phyloP scores from a whole-genome alignment of 2,113 vertebrate species.

The Monarcha castaneiventris region DNA sequence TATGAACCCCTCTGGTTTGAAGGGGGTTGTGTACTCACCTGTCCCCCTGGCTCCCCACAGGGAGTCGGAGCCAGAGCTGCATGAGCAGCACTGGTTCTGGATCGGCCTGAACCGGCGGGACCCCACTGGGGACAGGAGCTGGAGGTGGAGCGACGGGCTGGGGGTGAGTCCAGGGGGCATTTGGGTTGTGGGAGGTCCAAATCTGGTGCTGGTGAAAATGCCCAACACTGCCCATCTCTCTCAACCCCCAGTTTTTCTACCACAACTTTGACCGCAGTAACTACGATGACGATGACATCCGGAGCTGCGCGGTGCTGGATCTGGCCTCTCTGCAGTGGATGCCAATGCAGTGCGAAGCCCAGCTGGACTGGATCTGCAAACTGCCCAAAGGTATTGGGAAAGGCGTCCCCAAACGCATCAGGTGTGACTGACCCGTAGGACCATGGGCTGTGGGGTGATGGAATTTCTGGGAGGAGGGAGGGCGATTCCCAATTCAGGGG shows the following conservation, averaged over 20 bases:
- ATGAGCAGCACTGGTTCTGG: conserved; percentile 97
- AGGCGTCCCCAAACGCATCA: background rate
- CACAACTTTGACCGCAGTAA: conserved; percentile 90
- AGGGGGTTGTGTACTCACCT: background rate
- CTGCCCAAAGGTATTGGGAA: conserved; percentile 85
- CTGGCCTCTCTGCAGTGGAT: conserved; percentile 91
- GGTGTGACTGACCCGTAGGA: background rate
- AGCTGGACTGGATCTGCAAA: conserved; percentile 98
- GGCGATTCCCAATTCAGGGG: background rate
- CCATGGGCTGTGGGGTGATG: background rate
- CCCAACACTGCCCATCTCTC: background rate
- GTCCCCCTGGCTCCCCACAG: background rate
- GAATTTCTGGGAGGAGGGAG: background rate
- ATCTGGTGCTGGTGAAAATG: background rate
- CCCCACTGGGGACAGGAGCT: conserved; percentile 81
- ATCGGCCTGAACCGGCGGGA: conserved; percentile 92
- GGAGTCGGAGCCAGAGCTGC: conserved; percentile 83
- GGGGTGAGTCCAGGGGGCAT: conserved; percentile 77
- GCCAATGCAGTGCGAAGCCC: conserved; percentile 88
- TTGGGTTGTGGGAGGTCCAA: background rate
- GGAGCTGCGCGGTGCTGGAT: conserved; percentile 86
- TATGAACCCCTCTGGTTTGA: background rate
- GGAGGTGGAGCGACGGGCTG: conserved; percentile 92
- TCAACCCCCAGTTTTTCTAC: conserved; percentile 83
- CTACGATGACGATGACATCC: conserved; percentile 77